Evolutionary conservation across 2,113 vertebrate genomes (phyloP).

Genomic region (Donacobius atricapilla): DNA sequence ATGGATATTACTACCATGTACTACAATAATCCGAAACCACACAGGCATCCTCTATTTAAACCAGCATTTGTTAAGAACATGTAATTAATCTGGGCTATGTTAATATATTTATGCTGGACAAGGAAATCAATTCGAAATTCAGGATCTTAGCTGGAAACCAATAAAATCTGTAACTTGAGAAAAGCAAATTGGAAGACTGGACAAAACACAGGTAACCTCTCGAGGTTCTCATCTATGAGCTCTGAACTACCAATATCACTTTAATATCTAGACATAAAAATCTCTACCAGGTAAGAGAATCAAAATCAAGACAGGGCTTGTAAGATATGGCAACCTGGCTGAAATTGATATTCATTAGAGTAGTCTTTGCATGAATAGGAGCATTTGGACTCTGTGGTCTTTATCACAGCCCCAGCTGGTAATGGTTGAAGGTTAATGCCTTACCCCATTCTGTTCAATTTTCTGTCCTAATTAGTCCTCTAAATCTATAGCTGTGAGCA

Average conservation of each 20-base stretch:
- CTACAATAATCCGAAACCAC: background rate
- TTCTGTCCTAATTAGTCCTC: conserved; percentile 87
- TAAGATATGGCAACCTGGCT: conserved; percentile 71
- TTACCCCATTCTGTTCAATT: conserved; percentile 86
- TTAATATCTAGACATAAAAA: conserved; percentile 3
- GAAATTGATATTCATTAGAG: conserved; percentile 84
- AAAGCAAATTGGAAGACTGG: conserved; percentile 7
- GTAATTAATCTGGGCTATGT: background rate
- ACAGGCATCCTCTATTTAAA: background rate
- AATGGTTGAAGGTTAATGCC: conserved; percentile 84
- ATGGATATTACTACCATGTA: background rate
- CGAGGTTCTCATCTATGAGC: background rate
- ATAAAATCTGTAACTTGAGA: background rate
- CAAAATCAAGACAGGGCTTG: conserved; percentile 51
- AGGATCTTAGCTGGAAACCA: background rate
- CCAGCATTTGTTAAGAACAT: background rate
- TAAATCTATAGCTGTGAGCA: conserved; percentile 88
- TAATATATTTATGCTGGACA: background rate
- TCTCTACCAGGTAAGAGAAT: conserved; percentile 56
- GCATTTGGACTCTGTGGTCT: conserved; percentile 84
- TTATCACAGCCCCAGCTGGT: conserved; percentile 93
- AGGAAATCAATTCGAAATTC: background rate
- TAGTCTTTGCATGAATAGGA: conserved; percentile 83
- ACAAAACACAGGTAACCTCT: background rate
- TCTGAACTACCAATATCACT: background rate